phyloP scores from a whole-genome alignment of 2,888 invertebrate genomes.

The Zygaena filipendulae region DNA sequence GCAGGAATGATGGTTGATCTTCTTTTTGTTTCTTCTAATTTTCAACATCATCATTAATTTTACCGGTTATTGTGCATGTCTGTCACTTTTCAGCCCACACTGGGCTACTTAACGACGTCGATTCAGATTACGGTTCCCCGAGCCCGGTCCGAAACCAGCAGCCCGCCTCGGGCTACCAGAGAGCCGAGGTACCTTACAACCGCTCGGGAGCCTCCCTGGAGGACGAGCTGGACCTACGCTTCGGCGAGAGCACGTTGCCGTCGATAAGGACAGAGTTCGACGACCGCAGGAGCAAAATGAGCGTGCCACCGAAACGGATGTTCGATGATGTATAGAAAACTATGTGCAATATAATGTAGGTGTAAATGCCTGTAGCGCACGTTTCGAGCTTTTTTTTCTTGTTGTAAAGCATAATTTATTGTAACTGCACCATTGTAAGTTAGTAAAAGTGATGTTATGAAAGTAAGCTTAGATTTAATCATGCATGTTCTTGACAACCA shows the following conservation, averaged over 20 bases:
- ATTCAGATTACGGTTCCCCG: constrained; percentile 74
- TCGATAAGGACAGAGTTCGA: constrained; percentile 33
- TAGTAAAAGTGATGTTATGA: too few species aligned
- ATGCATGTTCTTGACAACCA: too few species aligned
- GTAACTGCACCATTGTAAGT: too few species aligned
- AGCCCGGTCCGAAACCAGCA: constrained; percentile 37
- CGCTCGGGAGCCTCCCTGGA: constrained; percentile 31
- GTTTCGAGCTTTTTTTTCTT: too few species aligned
- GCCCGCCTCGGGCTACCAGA: constrained; percentile 31
- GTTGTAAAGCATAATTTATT: too few species aligned
- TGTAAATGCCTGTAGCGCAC: too few species aligned
- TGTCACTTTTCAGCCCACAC: constrained; percentile 73
- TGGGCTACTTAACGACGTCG: constrained; percentile 82
- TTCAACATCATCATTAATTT: too few species aligned
- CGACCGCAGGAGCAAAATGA: constrained; percentile 58
- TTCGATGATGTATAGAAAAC: constrained; percentile 81
- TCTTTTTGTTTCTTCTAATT: too few species aligned
- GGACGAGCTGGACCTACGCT: constrained; percentile 72
- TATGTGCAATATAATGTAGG: too few species aligned
- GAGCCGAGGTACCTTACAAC: constrained; percentile 37
- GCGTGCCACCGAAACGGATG: constrained; percentile 79
- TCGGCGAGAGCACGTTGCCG: constrained; percentile 72
- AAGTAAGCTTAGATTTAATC: too few species aligned
- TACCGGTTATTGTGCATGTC: constrained; percentile 59
- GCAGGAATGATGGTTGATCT: too few species aligned